phyloP scores from a whole-genome alignment of 2,113 vertebrate genomes.

The Antechinus stuartii region DNA sequence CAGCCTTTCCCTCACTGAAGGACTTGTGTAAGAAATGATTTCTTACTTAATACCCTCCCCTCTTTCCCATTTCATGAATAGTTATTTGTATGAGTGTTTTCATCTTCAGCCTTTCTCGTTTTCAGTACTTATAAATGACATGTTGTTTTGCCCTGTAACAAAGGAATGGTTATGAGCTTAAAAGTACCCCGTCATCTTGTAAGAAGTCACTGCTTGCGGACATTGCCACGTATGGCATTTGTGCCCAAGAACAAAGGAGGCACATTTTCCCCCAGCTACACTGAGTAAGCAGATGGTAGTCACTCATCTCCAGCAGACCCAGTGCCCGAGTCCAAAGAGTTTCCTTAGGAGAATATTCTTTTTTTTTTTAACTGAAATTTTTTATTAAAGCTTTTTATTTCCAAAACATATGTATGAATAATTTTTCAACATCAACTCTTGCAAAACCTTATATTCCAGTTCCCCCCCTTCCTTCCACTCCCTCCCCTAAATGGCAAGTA shows the following conservation, averaged over 20 bases:
- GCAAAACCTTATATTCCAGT: too few species aligned
- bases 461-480: too few species aligned
- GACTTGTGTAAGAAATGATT: conserved; percentile 51
- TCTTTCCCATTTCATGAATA: conserved; percentile 51
- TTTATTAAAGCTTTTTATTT: too few species aligned
- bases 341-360: not conserved
- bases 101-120: conserved; percentile 48
- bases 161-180: conserved; percentile 38
- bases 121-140: conserved; percentile 54
- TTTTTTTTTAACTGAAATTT: too few species aligned
- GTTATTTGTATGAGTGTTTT: conserved; percentile 57
- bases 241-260: conserved; percentile 37
- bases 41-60: conserved; percentile 59
- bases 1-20: conserved; percentile 4
- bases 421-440: too few species aligned
- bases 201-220: not conserved
- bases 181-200: conserved; percentile 8
- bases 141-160: conserved; percentile 37
- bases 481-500: too few species aligned
- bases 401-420: too few species aligned
- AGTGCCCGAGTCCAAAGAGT: not conserved
- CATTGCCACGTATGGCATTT: conserved; percentile 35
- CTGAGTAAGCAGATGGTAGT: not conserved
- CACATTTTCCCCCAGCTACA: not conserved
- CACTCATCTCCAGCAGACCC: conserved; percentile 28